Percentiles rank a stretch among this genome's conserved stretches.
Conservation (phyloP, 2,888 invertebrate species). For the Microctonus aethiopoides region DNA sequence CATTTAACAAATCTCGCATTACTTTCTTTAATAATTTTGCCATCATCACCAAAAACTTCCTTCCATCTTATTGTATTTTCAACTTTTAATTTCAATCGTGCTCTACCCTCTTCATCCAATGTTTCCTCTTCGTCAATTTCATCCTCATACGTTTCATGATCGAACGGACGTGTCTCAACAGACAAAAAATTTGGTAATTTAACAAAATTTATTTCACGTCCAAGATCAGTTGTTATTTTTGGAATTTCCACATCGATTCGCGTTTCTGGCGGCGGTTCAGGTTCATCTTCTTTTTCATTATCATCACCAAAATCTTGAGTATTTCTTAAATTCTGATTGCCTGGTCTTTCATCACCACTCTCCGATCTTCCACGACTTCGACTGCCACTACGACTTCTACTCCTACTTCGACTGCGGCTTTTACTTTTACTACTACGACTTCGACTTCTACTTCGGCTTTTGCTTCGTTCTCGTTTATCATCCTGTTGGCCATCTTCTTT, state of each 20-base stretch:
- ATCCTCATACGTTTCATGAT: conserved; percentile 94
- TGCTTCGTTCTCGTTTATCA: conserved; percentile 47
- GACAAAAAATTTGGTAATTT: conserved; percentile 98
- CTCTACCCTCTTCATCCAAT: conserved; percentile 96
- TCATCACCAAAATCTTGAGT: conserved; percentile 67
- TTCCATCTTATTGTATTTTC: conserved; percentile 98
- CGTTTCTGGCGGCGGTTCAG: conserved; percentile 89
- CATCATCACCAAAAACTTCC: conserved; percentile 82
- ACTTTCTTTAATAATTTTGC: conserved; percentile 86
- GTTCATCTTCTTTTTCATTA: conserved; percentile 79
- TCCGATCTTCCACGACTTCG: conserved; percentile 58
- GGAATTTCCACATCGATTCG: conserved; percentile 97
- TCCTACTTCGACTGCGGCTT: conserved; percentile 66
- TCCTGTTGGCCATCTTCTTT: conserved; percentile 59
- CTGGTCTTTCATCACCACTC: conserved; percentile 59
- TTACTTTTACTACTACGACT: conserved; percentile 61
- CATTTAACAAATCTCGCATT: conserved; percentile 96
- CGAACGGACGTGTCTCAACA: conserved; percentile 96
- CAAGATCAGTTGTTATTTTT: conserved; percentile 91
- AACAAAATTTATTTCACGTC: conserved; percentile 93
- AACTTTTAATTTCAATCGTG: conserved; percentile 90
- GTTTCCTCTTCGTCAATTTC: conserved; percentile 99
- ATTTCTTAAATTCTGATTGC: conserved; percentile 51
- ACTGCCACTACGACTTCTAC: conserved; percentile 56
- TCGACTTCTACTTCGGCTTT: conserved; percentile 68